Percentiles rank a stretch among this genome's conserved stretches.
Evolutionary conservation across 1,140 invertebrate genomes (phyloP).

Genomic region (Zaprionus taronus): DNA sequence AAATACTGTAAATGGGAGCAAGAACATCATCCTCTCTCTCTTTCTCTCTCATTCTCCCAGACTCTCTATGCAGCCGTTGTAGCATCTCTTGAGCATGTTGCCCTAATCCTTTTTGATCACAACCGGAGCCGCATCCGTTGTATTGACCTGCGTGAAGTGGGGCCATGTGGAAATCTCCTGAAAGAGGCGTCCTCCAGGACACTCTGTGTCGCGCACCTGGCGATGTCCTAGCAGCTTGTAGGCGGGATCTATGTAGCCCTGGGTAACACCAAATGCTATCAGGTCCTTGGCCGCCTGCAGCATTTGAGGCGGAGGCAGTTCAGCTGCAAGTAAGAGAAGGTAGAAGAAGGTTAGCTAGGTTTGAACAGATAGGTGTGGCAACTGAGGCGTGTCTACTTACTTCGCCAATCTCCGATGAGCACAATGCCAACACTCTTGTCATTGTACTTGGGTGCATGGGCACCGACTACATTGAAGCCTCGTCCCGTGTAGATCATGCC

Average conservation of each 20-base stretch:
- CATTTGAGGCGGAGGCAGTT: slow-evolving; percentile 87
- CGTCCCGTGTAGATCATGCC: slow-evolving; percentile 90
- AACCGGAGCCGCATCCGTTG: slow-evolving; percentile 23
- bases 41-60: background rate
- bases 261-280: slow-evolving; percentile 87
- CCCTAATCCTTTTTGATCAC: slow-evolving; percentile 27
- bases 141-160: slow-evolving; percentile 85
- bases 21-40: slow-evolving; percentile 5
- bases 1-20: slow-evolving; percentile 34
- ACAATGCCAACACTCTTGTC: slow-evolving; percentile 89
- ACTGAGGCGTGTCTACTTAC: slow-evolving; percentile 75
- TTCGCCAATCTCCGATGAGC: slow-evolving; percentile 89
- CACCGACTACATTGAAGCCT: slow-evolving; percentile 90
- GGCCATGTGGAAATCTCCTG: slow-evolving; percentile 88
- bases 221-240: slow-evolving; percentile 89
- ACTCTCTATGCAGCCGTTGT: background rate
- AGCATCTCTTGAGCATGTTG: background rate
- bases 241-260: slow-evolving; percentile 86
- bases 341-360: background rate
- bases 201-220: slow-evolving; percentile 88
- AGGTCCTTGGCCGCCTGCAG: slow-evolving; percentile 86
- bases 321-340: slow-evolving; percentile 82
- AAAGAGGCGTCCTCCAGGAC: slow-evolving; percentile 88
- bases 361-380: background rate
- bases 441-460: slow-evolving; percentile 90